Conservation (phyloP, 1,140 invertebrate species). For the Hermetia illucens region DNA sequence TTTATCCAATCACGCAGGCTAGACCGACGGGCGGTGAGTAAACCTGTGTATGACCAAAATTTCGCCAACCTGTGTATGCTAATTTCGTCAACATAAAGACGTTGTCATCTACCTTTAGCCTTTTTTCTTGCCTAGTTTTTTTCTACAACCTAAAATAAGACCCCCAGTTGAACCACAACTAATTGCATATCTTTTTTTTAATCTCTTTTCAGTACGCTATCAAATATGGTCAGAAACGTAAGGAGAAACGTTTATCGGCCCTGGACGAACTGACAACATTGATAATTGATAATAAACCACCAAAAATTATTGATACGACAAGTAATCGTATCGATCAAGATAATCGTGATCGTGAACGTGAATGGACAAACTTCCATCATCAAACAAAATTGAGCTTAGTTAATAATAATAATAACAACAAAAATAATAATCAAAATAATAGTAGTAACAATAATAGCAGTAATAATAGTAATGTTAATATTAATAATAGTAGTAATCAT, state of each 20-base stretch:
- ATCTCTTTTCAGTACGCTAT: constrained; percentile 38
- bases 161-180: too few species aligned
- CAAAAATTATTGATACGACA: constrained; percentile 40
- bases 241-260: constrained; percentile 37
- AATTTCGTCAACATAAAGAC: neutral
- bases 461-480: too few species aligned
- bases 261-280: constrained; percentile 32
- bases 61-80: too few species aligned
- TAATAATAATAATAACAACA: neutral
- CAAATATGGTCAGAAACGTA: constrained; percentile 42
- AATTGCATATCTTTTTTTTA: constrained; percentile 8
- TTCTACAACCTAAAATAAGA: too few species aligned
- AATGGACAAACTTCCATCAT: constrained; percentile 5
- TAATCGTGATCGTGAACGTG: constrained; percentile 7
- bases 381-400: neutral
- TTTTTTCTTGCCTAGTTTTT: neutral
- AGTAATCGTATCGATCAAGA: constrained; percentile 15
- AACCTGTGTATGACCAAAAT: too few species aligned
- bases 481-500: constrained; percentile 6
- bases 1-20: too few species aligned
- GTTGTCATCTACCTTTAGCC: neutral
- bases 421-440: neutral
- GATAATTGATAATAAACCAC: constrained; percentile 37
- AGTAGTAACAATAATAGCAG: constrained; percentile 5
- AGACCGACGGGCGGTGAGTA: too few species aligned